Base-by-base conservation (phyloP, 2,113 vertebrate species). In the Scalopus aquaticus region DNA sequence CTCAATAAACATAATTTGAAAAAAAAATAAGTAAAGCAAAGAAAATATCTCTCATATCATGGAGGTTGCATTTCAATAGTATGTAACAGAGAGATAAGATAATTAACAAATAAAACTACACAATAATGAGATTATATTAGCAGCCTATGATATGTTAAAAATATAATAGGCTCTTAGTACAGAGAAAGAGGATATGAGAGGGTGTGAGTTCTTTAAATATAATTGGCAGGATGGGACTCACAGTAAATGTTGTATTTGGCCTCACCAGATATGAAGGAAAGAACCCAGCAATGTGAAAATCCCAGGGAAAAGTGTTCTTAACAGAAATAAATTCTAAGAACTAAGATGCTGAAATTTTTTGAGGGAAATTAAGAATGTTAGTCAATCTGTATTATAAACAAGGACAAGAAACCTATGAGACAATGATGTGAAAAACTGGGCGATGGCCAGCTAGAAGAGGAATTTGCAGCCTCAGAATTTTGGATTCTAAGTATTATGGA, bases 21-120 rank as follows among this genome's bases (percentile, higher is more conserved):
- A 56, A 56, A 56, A 24, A 56, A 56, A 56, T 22, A 56, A 56
- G 49, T 51, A 51, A 56, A 56, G 6, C 20, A 22, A 56, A 56
- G 54, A 56, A 56, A 56, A 8, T 56, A 22, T 32, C 8, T 82
- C 26, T 67, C 10, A 32, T 73, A 5, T 56, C 37, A 3, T 46
- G 39, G 11, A 74, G 15, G 28, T 86, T 86, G 3, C 12, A 20
- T 93, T 69, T 80, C 51, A 95, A 81, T 85, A 12, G 20, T 39
- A 39, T 56, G 20, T 65, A 82, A 72, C 8, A 30, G 22, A 73
- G 70, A 11, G 44, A 5, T 19, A 77, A 82, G 44, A 86, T 9
- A 62, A n/a, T 72, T 73, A 74, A 78, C 60, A 49, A 73, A 72
- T 84, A 82, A 87, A 94, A 77, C 8, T 93, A 37, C 24, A 44